These are phyloP conservation scores for Bubo blakistoni DNA, from an alignment of 2,113 vertebrate species.

Conservation along the genomic window DNA sequence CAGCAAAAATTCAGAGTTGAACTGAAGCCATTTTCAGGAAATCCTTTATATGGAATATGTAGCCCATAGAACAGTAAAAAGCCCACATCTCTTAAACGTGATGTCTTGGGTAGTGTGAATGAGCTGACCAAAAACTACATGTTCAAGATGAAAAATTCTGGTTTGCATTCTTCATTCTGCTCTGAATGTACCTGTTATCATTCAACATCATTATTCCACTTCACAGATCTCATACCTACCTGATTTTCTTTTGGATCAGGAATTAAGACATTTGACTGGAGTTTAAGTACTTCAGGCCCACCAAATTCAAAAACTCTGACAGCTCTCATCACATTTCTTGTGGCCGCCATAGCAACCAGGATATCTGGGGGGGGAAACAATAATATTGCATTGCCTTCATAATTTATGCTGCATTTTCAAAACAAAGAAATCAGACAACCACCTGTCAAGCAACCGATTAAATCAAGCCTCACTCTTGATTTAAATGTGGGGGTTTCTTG, in stretches of 20 bases:
- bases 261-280: constrained; percentile 73
- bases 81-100: fast-evolving
- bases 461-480: background rate
- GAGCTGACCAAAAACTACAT: fast-evolving
- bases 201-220: background rate
- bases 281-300: constrained; percentile 82
- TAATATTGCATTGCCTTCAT: background rate
- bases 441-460: background rate
- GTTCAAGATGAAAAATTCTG: background rate
- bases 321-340: constrained; percentile 83
- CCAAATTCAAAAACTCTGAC: constrained; percentile 88
- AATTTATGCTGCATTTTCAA: background rate
- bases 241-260: constrained; percentile 78
- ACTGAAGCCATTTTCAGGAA: background rate
- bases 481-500: background rate
- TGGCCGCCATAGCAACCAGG: constrained; percentile 72
- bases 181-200: background rate
- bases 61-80: fast-evolving
- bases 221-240: constrained; percentile 63
- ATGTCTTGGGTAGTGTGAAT: fast-evolving
- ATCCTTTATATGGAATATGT: fast-evolving
- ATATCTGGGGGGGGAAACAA: background rate
- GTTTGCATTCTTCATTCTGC: background rate
- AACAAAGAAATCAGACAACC: background rate
- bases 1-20: background rate